These are phyloP conservation scores for Athripsodes cinereus DNA, from an alignment of 2,888 invertebrate species.

Conservation along the genomic window DNA sequence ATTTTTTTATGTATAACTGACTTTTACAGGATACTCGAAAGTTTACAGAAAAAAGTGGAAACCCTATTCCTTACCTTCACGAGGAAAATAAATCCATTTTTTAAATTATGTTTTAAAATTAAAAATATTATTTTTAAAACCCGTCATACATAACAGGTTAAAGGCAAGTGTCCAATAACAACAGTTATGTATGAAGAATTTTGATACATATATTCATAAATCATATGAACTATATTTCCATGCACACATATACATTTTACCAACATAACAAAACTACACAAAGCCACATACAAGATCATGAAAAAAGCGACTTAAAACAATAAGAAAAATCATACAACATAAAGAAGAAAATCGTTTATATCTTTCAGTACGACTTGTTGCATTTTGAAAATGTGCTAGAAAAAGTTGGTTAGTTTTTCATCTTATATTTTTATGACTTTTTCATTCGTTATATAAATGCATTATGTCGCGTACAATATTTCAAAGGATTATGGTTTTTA, in stretches of 20 bases:
- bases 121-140: too few relatives aligned
- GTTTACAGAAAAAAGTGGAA: too few relatives aligned
- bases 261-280: background rate
- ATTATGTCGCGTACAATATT: conserved; percentile 3
- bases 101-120: too few relatives aligned
- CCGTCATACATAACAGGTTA: background rate
- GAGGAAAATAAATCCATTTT: too few relatives aligned
- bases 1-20: too few relatives aligned
- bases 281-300: background rate
- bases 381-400: conserved; percentile 1
- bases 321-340: background rate
- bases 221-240: conserved; percentile 5
- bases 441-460: conserved; percentile 18
- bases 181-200: background rate
- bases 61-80: too few relatives aligned
- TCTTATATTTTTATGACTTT: conserved; percentile 29
- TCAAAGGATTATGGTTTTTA: background rate
- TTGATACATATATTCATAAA: conserved; percentile 1
- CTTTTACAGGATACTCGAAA: too few relatives aligned
- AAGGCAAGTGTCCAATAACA: background rate
- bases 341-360: background rate
- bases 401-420: conserved; percentile 26
- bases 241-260: background rate
- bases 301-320: background rate
- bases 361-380: conserved; percentile 1